Base-by-base conservation (phyloP, 2,888 invertebrate genomes). In the Aplocera efformata region DNA sequence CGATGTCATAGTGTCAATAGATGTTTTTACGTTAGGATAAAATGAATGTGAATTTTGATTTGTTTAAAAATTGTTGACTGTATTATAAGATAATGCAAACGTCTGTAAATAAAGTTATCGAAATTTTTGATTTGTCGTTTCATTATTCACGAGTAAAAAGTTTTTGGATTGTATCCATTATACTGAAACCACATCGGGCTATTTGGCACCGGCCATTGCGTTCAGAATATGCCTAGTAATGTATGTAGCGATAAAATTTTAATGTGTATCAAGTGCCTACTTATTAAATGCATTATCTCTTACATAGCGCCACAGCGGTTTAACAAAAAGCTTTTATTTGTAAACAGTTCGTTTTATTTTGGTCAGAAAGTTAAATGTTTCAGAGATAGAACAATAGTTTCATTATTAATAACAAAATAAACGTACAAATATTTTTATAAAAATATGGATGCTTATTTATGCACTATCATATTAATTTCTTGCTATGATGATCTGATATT, bases 31-130 rank as follows among this genome's bases (percentile, higher is more conserved):
- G 74, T 82, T 85, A 85, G 82, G 72, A 73, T 79, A 38, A 47
- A 53, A 82, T 84, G 60, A 83, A 83, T 83, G 86, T 86, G 82
- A 78, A 79, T 77, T 79, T 75, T 71, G 72, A 74, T 78, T 79
- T 70, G 75, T 79, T 81, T 78, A 78, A 77, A 80, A 77, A 79
- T 84, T 85, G 86, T 88, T 88, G 80, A 86, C 78, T 86, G 86
- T 88, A 81, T 83, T 84, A 85, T 85, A 79, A 77, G 80, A 82
- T 82, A 84, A 84, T 83, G 82, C 83, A 83, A 84, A 40, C 72
- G 67, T 75, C 67, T 88, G 85, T 86, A 88, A 85, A 86, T 88
- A 88, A 86, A 88, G 85, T 88, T 88, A 85, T 76, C 67, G 74
- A 81, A 72, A 67, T 81, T 84, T 83, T 82, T 74, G 57, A 57